Percentiles rank a stretch among this genome's conserved stretches.
Evolutionary conservation across 1,140 invertebrate genomes (phyloP).

Genomic region (Drosophila novamexicana): DNA sequence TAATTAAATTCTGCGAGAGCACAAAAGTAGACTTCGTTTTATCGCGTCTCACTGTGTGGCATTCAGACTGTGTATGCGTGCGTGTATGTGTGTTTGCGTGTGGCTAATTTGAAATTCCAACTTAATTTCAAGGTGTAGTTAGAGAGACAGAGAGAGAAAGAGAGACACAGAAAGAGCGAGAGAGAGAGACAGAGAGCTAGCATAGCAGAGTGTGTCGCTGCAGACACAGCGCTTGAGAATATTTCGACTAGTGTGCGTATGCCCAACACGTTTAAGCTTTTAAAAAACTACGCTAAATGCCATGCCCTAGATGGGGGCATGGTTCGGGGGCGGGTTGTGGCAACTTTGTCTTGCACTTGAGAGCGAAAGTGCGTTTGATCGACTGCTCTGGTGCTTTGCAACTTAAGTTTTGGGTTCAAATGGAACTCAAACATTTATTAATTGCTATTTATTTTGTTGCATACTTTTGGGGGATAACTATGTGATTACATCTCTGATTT

Average conservation of each 20-base stretch:
- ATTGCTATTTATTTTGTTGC: constrained; percentile 69
- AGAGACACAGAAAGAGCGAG: not conserved
- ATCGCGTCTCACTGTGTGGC: constrained; percentile 24
- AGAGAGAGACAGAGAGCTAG: not conserved
- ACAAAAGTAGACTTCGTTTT: constrained; percentile 55
- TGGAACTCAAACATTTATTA: constrained; percentile 54
- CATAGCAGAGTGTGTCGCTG: not conserved
- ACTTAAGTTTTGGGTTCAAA: constrained; percentile 3
- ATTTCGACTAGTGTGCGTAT: constrained; percentile 24
- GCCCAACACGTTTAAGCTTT: constrained; percentile 77
- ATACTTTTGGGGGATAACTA: not conserved
- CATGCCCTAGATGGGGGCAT: constrained; percentile 1
- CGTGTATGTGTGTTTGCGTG: constrained; percentile 22
- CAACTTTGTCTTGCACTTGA: constrained; percentile 31
- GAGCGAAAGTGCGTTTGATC: constrained; percentile 42
- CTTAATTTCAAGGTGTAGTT: constrained; percentile 62
- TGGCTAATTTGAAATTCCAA: constrained; percentile 73
- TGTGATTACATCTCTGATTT: not conserved
- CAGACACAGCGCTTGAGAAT: not conserved
- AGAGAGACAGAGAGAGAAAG: too few species aligned
- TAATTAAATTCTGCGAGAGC: constrained; percentile 77
- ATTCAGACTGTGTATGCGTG: not conserved
- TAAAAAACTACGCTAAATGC: constrained; percentile 61
- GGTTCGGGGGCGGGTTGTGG: not conserved
- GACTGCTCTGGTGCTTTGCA: not conserved